A percentile compares a stretch with the other conserved stretches of the same genome.
phyloP scores from a whole-genome alignment of 2,797 vertebrate species.

The Gadopsis marmoratus region DNA sequence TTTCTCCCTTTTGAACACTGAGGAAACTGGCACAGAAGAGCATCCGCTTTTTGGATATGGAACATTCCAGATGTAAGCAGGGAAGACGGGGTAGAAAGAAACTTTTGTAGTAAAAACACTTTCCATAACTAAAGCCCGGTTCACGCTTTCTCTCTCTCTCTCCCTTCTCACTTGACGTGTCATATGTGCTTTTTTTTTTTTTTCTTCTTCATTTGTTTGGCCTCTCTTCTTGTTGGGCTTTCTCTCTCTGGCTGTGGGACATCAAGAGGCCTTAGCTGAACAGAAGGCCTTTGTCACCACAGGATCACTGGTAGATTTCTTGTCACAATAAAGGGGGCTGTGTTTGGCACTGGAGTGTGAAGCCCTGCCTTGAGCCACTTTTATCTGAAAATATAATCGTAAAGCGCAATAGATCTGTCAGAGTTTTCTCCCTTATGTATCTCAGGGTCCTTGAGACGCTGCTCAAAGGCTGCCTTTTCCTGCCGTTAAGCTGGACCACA shows the following conservation, averaged over 20 bases:
- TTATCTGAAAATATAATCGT: constrained; percentile 57
- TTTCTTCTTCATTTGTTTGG: constrained; percentile 24
- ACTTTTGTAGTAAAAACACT: constrained; percentile 59
- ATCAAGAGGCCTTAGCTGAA: constrained; percentile 64
- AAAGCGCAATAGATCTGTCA: constrained; percentile 54
- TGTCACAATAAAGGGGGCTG: constrained; percentile 70
- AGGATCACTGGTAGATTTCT: constrained; percentile 63
- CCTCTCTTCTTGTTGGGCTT: constrained; percentile 19
- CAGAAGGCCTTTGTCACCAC: constrained; percentile 70
- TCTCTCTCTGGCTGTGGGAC: constrained; percentile 56
- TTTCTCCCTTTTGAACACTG: constrained; percentile 55
- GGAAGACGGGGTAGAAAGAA: constrained; percentile 51
- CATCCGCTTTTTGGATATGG: constrained; percentile 58
- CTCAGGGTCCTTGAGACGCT: constrained; percentile 60
- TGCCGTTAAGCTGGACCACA: constrained; percentile 47
- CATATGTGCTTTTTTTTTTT: constrained; percentile 61
- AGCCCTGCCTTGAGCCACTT: constrained; percentile 53
- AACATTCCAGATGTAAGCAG: constrained; percentile 70
- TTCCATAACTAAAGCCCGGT: constrained; percentile 63
- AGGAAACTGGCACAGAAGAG: constrained; percentile 53
- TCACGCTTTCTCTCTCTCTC: constrained; percentile 40
- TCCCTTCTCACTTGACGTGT: constrained; percentile 52
- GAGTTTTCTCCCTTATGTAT: constrained; percentile 51
- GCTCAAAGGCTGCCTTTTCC: constrained; percentile 59
- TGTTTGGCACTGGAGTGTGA: constrained; percentile 67